phyloP scores from a whole-genome alignment of 1,140 invertebrate genomes.

The Coboldia fuscipes region DNA sequence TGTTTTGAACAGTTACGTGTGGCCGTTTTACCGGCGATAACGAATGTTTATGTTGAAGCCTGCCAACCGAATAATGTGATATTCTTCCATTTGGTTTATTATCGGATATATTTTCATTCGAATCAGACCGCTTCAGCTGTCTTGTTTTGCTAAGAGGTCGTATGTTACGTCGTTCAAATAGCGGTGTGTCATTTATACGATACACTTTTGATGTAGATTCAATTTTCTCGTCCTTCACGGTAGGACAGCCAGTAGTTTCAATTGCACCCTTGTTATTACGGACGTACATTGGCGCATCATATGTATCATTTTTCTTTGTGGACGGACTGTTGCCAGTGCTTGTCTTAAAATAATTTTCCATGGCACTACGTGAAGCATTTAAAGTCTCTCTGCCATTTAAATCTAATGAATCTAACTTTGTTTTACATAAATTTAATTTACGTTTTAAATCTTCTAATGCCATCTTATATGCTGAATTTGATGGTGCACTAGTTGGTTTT shows the following conservation, averaged over 20 bases:
- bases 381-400: conserved; percentile 14
- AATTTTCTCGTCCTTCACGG: background rate
- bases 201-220: conserved; percentile 5
- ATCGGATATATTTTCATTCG: conserved; percentile 3
- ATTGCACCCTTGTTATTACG: too few relatives aligned
- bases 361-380: conserved; percentile 13
- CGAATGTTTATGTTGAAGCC: too few relatives aligned
- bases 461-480: conserved; percentile 6
- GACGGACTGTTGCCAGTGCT: background rate
- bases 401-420: conserved; percentile 16
- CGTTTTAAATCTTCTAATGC: conserved; percentile 15
- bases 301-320: background rate
- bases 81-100: too few relatives aligned
- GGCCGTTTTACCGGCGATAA: too few relatives aligned
- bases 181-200: conserved; percentile 19
- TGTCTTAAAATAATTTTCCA: conserved; percentile 15
- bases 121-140: background rate
- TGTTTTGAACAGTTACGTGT: too few relatives aligned
- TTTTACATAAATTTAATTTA: conserved; percentile 15
- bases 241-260: background rate
- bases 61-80: too few relatives aligned
- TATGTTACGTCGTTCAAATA: conserved; percentile 12
- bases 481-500: background rate
- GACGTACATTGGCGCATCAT: too few relatives aligned
- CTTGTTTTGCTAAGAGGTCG: background rate